phyloP scores from a whole-genome alignment of 2,888 invertebrate genomes.

The Drosophila conformis region DNA sequence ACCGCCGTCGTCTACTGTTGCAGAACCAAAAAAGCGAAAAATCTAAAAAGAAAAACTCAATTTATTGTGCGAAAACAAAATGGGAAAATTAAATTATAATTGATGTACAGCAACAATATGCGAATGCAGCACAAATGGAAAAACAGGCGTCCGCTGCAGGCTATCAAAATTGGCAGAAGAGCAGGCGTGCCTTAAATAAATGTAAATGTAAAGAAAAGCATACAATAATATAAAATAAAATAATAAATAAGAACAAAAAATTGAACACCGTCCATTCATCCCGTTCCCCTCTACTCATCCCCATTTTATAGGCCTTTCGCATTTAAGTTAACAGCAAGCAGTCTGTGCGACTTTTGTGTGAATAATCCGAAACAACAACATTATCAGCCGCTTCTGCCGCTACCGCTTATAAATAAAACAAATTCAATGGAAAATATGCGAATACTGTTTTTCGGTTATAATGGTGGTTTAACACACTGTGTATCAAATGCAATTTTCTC shows the following conservation, averaged over 20 bases:
- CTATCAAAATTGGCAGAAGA: conserved; percentile 5
- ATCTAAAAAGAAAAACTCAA: conserved; percentile 28
- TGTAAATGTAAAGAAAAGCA: conserved; percentile 9
- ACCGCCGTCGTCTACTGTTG: conserved; percentile 53
- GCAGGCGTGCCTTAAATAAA: conserved; percentile 2
- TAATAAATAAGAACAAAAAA: conserved; percentile 26
- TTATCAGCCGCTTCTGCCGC: conserved; percentile 13
- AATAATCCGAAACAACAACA: conserved; percentile 42
- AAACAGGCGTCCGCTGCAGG: conserved; percentile 5
- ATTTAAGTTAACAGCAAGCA: conserved; percentile 33
- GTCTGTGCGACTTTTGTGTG: conserved; percentile 36
- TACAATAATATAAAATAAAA: conserved; percentile 28
- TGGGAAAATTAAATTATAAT: conserved; percentile 11
- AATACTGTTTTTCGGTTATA: conserved; percentile 2
- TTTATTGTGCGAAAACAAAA: conserved; percentile 36
- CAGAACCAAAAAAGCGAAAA: conserved; percentile 42
- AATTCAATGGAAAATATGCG: conserved; percentile 19
- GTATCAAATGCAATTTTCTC: conserved; percentile 1
- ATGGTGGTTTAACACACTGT: background rate
- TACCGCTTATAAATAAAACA: conserved; percentile 36
- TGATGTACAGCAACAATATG: background rate
- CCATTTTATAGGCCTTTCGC: conserved; percentile 15
- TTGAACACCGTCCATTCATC: conserved; percentile 12
- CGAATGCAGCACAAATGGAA: background rate
- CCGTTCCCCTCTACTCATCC: too few species aligned